Percentiles rank a stretch among this genome's conserved stretches.
Conservation (phyloP, 2,113 vertebrate genomes). For the Alexandromys fortis region DNA sequence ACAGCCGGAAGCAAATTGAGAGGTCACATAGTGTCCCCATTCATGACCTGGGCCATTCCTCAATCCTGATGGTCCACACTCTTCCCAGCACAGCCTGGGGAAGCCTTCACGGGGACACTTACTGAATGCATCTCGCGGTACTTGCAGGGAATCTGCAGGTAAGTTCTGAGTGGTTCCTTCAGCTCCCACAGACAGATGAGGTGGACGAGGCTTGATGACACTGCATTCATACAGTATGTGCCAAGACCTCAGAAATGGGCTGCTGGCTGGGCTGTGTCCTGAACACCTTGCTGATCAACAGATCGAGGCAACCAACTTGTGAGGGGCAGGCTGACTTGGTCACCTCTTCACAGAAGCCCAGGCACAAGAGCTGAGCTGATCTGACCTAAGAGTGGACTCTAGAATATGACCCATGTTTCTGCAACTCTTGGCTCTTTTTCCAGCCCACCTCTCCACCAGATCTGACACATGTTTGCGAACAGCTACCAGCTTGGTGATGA, state of each 20-base stretch:
- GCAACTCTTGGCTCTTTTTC: background rate
- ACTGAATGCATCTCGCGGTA: accelerated
- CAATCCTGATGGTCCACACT: accelerated
- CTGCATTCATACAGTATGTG: no score
- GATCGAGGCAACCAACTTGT: accelerated
- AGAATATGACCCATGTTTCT: background rate
- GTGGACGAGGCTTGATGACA: background rate
- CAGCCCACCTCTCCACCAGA: background rate
- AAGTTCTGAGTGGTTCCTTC: background rate
- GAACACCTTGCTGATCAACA: background rate
- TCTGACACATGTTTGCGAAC: background rate
- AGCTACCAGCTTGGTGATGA: background rate
- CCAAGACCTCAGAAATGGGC: background rate
- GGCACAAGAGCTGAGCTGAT: background rate
- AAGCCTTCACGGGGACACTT: background rate
- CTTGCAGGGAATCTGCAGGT: background rate
- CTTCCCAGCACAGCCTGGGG: background rate
- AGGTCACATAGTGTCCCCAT: background rate
- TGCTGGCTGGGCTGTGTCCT: background rate
- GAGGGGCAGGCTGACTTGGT: background rate
- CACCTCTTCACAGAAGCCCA: background rate
- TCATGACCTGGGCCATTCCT: no score
- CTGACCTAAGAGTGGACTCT: background rate
- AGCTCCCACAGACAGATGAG: background rate
- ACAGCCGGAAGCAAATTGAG: background rate